phyloP scores from a whole-genome alignment of 2,888 invertebrate species.

The Geotrupes spiniger region DNA sequence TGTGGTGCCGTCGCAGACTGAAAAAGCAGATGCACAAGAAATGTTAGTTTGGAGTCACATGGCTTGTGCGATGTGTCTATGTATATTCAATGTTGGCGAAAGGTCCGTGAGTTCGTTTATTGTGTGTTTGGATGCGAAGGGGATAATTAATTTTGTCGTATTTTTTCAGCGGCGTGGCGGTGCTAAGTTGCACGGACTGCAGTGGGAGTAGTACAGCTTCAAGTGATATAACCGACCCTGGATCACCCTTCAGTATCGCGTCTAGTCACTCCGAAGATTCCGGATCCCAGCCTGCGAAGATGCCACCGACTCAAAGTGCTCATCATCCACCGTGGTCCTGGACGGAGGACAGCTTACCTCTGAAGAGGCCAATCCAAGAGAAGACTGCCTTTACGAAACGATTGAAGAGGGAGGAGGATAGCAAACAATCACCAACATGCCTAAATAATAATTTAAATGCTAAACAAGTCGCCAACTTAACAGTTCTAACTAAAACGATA shows the following conservation, averaged over 20 bases:
- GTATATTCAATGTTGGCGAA: conserved; percentile 10
- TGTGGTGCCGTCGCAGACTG: no score
- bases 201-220: conserved; percentile 56
- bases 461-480: not conserved
- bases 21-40: conserved; percentile 15
- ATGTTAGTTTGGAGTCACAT: conserved; percentile 5
- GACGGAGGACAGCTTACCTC: conserved; percentile 31
- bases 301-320: conserved; percentile 43
- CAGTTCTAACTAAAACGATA: conserved; percentile 18
- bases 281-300: conserved; percentile 42
- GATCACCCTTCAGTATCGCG: conserved; percentile 76
- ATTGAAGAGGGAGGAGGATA: conserved; percentile 33
- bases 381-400: conserved; percentile 36
- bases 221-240: conserved; percentile 84
- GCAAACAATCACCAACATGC: conserved; percentile 40
- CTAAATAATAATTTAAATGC: conserved; percentile 31
- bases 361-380: conserved; percentile 28
- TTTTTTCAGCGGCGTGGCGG: conserved; percentile 75
- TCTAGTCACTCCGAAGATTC: conserved; percentile 52
- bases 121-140: not conserved
- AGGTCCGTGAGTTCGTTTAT: conserved; percentile 8
- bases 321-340: conserved; percentile 38
- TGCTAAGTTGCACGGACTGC: conserved; percentile 73
- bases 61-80: conserved; percentile 14
- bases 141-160: not conserved